Conservation (phyloP, 2,888 invertebrate species). For the Parasteatoda lunata region DNA sequence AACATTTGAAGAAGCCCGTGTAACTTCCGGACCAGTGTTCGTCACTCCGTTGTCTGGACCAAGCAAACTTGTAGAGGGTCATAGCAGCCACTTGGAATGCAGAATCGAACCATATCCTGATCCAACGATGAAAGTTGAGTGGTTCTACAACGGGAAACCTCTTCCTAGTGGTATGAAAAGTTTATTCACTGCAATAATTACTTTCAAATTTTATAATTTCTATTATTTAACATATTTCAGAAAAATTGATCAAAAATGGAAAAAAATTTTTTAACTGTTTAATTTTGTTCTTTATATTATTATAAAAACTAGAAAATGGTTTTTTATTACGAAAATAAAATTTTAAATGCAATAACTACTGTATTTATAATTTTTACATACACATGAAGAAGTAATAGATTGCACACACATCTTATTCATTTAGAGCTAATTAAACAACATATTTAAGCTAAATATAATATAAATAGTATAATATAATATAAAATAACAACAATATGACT, state of each 20-base stretch:
- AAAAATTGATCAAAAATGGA: background rate
- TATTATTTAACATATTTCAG: background rate
- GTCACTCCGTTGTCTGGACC: conserved; percentile 89
- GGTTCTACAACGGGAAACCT: conserved; percentile 70
- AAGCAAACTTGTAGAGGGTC: conserved; percentile 86
- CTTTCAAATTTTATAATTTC: background rate
- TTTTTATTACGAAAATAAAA: too few species aligned
- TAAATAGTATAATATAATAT: too few species aligned
- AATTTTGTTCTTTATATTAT: too few species aligned
- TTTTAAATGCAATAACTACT: too few species aligned
- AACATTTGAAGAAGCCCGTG: conserved; percentile 31
- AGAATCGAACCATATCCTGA: conserved; percentile 96
- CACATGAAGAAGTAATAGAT: too few species aligned
- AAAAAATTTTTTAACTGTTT: background rate
- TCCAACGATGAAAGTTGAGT: conserved; percentile 80
- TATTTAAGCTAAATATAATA: too few species aligned
- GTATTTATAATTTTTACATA: too few species aligned
- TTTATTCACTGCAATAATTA: background rate
- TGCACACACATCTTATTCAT: too few species aligned
- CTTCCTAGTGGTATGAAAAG: conserved; percentile 51
- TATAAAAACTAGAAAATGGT: too few species aligned
- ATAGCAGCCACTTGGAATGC: conserved; percentile 95
- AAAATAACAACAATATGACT: too few species aligned
- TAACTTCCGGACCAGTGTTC: conserved; percentile 81
- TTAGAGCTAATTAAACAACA: too few species aligned